Base-by-base conservation (phyloP, 2,797 vertebrate species). In the Aphelocoma californica region DNA sequence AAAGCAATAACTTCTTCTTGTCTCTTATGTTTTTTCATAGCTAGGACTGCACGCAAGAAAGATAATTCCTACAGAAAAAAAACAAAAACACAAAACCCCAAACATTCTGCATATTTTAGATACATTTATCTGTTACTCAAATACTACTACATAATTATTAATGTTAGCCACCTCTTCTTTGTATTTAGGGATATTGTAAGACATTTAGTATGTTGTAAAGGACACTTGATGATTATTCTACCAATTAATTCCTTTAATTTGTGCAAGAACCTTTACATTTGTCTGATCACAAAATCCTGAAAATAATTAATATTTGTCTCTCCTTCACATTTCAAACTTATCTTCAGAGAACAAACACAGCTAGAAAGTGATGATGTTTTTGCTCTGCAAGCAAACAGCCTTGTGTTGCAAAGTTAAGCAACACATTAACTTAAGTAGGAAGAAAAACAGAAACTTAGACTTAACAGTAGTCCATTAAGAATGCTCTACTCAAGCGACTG, bases 1-100 rank as follows among this genome's bases (percentile, higher is more conserved):
- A 99, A 97, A 88, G 97, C 97, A 96, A 97, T 98, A 84, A 99
- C 97, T 73, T 99, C 99, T 69, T 99, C 98, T 93, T 98, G 98
- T 34, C 95, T 96, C 45, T 96, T 98, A 3, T 85, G 97, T 92
- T 98, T 99, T 96, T 98, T 99, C 90, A 98, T 98, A 40, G 99
- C 99, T 91, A 99, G 96, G 85, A 99, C 80, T 6, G 98, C 99
- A 74, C 88, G 97, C 77, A 99, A 97, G 97, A 98, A 99, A 74
- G 98, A 97, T 50, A 99, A 97, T 88, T 99, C 99, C 99, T 99
- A 86, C 12, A 97, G 95, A 38, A 83, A 71, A 67, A 69, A 69
- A 53, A 58, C 73, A 19, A 66, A 75, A 32, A 18, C 29, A 56
- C 54, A 70, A 2, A 77, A 18, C 6, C 4, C 2, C 7, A 42